These are phyloP conservation scores for Ceyx cyanopectus DNA, from an alignment of 2,113 vertebrate genomes.

Conservation along the genomic window DNA sequence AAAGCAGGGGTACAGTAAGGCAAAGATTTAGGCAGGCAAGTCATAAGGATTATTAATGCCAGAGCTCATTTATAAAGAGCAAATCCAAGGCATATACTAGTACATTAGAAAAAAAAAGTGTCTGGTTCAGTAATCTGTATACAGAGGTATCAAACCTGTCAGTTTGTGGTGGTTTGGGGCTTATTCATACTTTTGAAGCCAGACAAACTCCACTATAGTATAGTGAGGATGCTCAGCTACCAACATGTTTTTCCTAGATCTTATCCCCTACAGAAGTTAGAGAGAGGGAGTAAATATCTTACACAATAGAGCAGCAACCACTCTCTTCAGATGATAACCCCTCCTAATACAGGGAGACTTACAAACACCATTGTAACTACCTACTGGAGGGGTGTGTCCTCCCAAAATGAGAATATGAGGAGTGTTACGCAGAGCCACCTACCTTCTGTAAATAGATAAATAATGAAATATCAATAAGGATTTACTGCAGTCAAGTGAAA, in stretches of 20 bases:
- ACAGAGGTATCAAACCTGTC: not conserved
- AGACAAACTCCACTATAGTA: not conserved
- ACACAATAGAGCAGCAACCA: not conserved
- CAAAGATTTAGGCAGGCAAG: not conserved
- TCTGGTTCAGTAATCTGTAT: not conserved
- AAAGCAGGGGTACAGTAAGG: not conserved
- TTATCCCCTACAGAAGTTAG: not conserved
- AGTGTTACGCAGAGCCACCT: not conserved
- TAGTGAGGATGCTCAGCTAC: not conserved
- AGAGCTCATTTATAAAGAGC: not conserved
- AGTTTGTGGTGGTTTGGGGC: not conserved
- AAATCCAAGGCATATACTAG: not conserved
- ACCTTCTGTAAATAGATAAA: not conserved
- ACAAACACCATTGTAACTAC: not conserved
- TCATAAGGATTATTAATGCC: not conserved
- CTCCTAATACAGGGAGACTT: not conserved
- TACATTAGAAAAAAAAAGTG: not conserved
- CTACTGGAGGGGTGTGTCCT: accelerated
- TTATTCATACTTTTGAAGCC: not conserved
- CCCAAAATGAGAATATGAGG: not conserved
- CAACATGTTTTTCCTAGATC: not conserved
- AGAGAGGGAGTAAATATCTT: not conserved
- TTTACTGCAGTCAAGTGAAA: not conserved
- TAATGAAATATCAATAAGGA: not conserved
- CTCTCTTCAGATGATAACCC: not conserved